Base-by-base conservation (phyloP, 2,888 invertebrate species). In the Ectobius pallidus region DNA sequence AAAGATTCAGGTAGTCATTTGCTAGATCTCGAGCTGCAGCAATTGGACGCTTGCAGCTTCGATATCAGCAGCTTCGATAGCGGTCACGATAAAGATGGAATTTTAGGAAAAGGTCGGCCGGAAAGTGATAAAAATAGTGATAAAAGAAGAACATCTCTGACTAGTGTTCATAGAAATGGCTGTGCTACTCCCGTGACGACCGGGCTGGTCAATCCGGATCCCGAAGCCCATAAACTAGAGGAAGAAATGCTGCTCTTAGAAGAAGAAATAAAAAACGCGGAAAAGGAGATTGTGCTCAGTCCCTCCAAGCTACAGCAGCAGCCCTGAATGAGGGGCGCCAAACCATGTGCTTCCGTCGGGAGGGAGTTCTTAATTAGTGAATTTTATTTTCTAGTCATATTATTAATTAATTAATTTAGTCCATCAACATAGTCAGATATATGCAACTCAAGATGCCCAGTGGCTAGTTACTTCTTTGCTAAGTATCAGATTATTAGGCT, bases 221-320 rank as follows among this genome's bases (percentile, higher is more conserved):
- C 74, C 1, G 76, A 76, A 4, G 73, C 76, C 44, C 75, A 72
- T 44, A 61, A 67, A 63, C 63, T 76, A 3, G 76, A 76, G 42
- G 82, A 83, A 70, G 83, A 80, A 80, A 52, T 84, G 61, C 83
- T 83, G 65, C 76, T 83, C 69, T 81, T 82, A 77, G 79, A 81
- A 30, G 76, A 79, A 67, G 79, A 79, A 72, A 74, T 78, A 25
- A 73, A 77, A 30, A 85, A 79, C 83, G 87, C 84, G 84, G 88
- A 82, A 78, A 84, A 84, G 79, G 89, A 89, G 77, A 87, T 89
- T 76, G 88, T 89, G 75, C 86, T 89, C 78, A 89, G 89, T 79
- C 89, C 89, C 77, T 86, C 88, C 76, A 89, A 89, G 80, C 83
- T 89, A 79, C 87, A 86, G 81, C 86, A 86, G 83, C 3, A 14